Evolutionary conservation across 1,140 invertebrate species (phyloP).

Genomic region (Metopolophium dirhodum): DNA sequence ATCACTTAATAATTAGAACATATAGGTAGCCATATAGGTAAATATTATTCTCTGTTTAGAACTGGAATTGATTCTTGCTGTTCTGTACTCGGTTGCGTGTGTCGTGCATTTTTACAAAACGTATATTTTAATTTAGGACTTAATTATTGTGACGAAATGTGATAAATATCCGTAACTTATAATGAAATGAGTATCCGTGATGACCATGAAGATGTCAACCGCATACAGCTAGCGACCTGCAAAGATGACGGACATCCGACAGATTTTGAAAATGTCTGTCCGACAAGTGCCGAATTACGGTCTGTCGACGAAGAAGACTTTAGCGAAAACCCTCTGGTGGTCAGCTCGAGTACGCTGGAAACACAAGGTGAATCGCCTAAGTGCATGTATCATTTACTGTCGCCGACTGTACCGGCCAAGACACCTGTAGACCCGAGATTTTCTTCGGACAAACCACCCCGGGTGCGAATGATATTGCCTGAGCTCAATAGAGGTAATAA

Average conservation of each 20-base stretch:
- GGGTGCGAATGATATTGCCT: conserved; percentile 59
- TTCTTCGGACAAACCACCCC: conserved; percentile 12
- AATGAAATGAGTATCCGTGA: conserved; percentile 52
- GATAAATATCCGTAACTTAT: conserved; percentile 26
- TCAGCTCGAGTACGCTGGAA: conserved; percentile 43
- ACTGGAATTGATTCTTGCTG: not conserved
- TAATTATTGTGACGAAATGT: conserved; percentile 38
- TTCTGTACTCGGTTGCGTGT: not conserved
- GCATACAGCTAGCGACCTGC: not conserved
- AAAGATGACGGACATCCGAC: not conserved
- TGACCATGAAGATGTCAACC: conserved; percentile 26
- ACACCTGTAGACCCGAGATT: conserved; percentile 44
- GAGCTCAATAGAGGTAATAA: conserved; percentile 59
- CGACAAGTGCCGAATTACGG: not conserved
- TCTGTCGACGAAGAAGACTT: not conserved
- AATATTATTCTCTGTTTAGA: not conserved
- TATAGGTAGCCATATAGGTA: not conserved
- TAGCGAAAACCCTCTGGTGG: conserved; percentile 33
- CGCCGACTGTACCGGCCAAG: conserved; percentile 10
- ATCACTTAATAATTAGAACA: not conserved
- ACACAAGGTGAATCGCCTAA: conserved; percentile 45
- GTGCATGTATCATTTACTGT: conserved; percentile 42
- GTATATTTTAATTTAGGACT: conserved; percentile 31
- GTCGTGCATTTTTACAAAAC: not conserved
- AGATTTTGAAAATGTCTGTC: not conserved